phyloP scores from a whole-genome alignment of 1,140 invertebrate genomes.

The Drosophila nigromelanica region DNA sequence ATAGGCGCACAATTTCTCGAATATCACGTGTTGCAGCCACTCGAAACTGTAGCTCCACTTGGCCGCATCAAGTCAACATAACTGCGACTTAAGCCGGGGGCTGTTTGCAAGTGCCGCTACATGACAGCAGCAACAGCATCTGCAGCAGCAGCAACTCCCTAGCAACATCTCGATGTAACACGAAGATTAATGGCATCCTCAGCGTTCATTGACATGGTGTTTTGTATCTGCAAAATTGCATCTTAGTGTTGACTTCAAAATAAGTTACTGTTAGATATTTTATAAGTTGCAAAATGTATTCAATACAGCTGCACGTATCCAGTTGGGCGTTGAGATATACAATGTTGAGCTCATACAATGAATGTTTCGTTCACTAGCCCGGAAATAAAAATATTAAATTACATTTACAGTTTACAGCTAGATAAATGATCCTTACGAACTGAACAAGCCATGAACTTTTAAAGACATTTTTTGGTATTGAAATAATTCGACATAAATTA shows the following conservation, averaged over 20 bases:
- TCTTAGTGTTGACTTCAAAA: conserved; percentile 5
- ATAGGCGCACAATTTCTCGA: conserved; percentile 32
- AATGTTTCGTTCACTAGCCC: no score
- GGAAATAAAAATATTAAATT: no score
- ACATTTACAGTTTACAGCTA: no score
- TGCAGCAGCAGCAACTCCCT: conserved; percentile 36
- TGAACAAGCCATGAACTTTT: no score
- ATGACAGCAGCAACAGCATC: conserved; percentile 29
- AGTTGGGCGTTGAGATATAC: no score
- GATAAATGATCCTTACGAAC: no score
- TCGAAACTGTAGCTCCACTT: conserved; percentile 17
- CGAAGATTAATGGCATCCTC: conserved; percentile 63
- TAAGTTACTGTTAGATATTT: conserved; percentile 18
- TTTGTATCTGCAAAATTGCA: conserved; percentile 13
- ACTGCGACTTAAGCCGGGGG: conserved; percentile 29
- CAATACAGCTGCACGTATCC: not conserved
- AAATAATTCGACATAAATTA: no score
- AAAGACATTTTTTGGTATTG: no score
- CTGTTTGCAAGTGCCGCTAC: conserved; percentile 43
- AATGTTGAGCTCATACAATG: no score
- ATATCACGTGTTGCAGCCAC: conserved; percentile 18
- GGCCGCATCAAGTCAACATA: conserved; percentile 20
- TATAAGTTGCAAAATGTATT: conserved; percentile 8
- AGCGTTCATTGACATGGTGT: conserved; percentile 44
- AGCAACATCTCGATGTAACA: conserved; percentile 53